Evolutionary conservation across 2,888 invertebrate genomes (phyloP).

Genomic region (Sarcophaga carnaria): DNA sequence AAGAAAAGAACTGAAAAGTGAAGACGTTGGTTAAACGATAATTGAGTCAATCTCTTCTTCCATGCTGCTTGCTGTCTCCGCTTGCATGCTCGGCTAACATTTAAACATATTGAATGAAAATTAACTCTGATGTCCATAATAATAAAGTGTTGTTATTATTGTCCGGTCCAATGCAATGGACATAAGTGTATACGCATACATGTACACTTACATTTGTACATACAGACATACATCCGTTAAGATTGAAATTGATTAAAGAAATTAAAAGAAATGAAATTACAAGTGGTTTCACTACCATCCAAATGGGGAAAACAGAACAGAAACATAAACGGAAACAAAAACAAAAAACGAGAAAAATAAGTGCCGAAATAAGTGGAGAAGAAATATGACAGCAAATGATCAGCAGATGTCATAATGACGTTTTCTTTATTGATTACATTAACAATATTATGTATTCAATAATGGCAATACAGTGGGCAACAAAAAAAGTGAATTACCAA

Average conservation of each 20-base stretch:
- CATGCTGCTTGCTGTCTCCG: neutral
- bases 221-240: neutral
- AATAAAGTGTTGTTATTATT: slow-evolving; percentile 21
- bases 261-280: slow-evolving; percentile 58
- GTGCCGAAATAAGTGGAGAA: neutral
- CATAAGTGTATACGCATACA: neutral
- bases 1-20: neutral
- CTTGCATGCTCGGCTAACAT: neutral
- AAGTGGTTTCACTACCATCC: slow-evolving; percentile 41
- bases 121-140: slow-evolving; percentile 40
- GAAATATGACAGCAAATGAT: neutral
- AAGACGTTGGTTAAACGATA: neutral
- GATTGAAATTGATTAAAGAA: slow-evolving; percentile 49
- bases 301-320: neutral
- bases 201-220: neutral
- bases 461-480: neutral
- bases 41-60: slow-evolving; percentile 8
- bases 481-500: no score
- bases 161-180: neutral
- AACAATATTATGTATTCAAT: neutral
- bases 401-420: slow-evolving; percentile 20
- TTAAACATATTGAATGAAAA: slow-evolving; percentile 30
- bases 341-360: neutral
- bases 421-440: slow-evolving; percentile 31
- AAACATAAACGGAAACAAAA: neutral